A percentile compares a stretch with the other conserved stretches of the same genome.
Conservation (phyloP, 2,113 vertebrate species). For the Neopipo cinnamomea region DNA sequence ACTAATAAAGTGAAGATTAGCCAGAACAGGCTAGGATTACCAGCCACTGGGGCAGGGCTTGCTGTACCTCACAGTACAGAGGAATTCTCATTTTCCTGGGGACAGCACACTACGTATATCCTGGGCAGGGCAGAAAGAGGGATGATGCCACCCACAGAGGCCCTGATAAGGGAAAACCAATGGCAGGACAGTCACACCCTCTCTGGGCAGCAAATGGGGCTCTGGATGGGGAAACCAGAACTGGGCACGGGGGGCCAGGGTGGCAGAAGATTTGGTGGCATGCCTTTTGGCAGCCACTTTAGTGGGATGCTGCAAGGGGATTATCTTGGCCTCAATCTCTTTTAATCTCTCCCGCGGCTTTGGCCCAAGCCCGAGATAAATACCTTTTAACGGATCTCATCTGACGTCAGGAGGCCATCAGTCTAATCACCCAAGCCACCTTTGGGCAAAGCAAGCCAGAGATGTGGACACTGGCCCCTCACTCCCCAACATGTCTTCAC, state of each 20-base stretch:
- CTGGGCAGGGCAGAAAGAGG: neutral
- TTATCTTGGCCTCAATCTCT: constrained; percentile 76
- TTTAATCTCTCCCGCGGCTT: constrained; percentile 69
- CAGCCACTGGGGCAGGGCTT: neutral
- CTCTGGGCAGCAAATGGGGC: neutral
- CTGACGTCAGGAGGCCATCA: constrained; percentile 74
- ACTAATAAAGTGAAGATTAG: constrained; percentile 49
- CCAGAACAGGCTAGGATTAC: constrained; percentile 5
- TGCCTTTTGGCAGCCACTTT: constrained; percentile 72
- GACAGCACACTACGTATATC: neutral
- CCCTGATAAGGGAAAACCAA: neutral
- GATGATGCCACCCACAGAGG: neutral
- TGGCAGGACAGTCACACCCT: neutral
- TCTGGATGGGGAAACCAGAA: neutral
- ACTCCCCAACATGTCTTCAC: neutral
- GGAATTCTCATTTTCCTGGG: neutral
- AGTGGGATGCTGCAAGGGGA: constrained; percentile 60
- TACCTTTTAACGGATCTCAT: constrained; percentile 72
- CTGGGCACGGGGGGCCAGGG: neutral
- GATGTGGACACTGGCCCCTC: neutral
- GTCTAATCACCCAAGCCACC: constrained; percentile 68
- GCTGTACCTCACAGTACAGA: neutral
- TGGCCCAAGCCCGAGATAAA: constrained; percentile 72
- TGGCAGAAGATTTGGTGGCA: constrained; percentile 23
- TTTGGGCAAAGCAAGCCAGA: constrained; percentile 29